Evolutionary conservation across 2,113 vertebrate species (phyloP), one percentile per base, ranked within the genome.

Genomic region (pig (Sus scrofa)): DNA sequence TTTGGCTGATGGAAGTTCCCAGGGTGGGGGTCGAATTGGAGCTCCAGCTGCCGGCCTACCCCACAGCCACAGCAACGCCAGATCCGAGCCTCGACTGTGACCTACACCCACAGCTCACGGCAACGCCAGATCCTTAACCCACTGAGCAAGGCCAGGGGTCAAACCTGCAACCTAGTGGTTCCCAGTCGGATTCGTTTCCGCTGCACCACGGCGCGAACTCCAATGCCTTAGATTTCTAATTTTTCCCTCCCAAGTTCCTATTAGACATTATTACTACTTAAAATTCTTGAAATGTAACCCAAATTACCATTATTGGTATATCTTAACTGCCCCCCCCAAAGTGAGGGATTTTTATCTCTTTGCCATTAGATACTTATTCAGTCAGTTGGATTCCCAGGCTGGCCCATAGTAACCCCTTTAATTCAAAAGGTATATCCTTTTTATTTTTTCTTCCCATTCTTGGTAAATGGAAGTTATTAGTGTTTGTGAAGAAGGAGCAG

Each of bases 301-400:
- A 68, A n/a, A 70, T 63, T 27, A 65, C 9, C 30, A 56, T 78
- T 86, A 58, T 26, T 84, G 10, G 62, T 84, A 50, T 58, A 10
- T 86, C 18, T 30, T n/a, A n/a, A n/a, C n/a, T n/a, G n/a, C 58
- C 26, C 27, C 4, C 56, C 10, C 14, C 6, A 37, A 75, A n/a
- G 7, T 27, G 63, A 82, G n/a, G 16, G 30, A 54, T 93, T 95
- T 95, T 91, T 91, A 50, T 87, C 13, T 87, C 32, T 91, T 85
- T 50, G 60, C 44, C 50, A 68, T 63, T 87, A 79, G 70, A 26
- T 84, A 11, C 22, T 83, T 87, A 56, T 4, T 81, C 90, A 83
- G 30, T 81, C 90, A 83, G 19, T 78, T 78, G 63, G 56, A 71
- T 22, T 91, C 34, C 39, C 22, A 86, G 52, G 77, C 52, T 67